Percentiles rank a stretch among this genome's conserved stretches.
Conservation (phyloP, 2,888 invertebrate genomes). For the Timema podura region DNA sequence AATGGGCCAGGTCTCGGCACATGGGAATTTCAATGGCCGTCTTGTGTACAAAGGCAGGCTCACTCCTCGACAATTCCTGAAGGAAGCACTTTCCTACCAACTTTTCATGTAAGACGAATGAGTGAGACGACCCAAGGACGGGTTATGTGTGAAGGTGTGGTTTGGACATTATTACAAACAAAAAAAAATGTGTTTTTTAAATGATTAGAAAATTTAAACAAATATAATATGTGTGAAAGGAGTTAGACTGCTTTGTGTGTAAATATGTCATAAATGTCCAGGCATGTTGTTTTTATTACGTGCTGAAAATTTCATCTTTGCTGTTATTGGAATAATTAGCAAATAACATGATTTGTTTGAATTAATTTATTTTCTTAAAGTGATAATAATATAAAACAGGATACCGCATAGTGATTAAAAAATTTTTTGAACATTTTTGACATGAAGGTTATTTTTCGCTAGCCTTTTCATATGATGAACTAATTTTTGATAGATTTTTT, state of each 20-base stretch:
- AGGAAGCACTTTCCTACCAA: conserved; percentile 9
- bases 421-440: not conserved
- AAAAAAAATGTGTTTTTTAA: conserved; percentile 19
- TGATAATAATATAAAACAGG: no score
- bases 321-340: no score
- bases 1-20: conserved; percentile 45
- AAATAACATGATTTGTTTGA: no score
- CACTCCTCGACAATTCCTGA: conserved; percentile 27
- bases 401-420: conserved; percentile 17
- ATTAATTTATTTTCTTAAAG: no score
- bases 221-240: conserved; percentile 27
- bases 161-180: conserved; percentile 25
- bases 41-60: conserved; percentile 29
- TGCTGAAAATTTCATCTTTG: conserved; percentile 28
- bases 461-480: conserved; percentile 5
- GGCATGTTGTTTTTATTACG: conserved; percentile 24
- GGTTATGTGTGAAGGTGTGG: conserved; percentile 19
- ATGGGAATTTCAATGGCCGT: conserved; percentile 18
- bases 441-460: not conserved
- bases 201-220: conserved; percentile 17
- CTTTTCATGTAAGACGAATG: conserved; percentile 1
- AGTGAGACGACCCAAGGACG: not conserved
- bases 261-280: conserved; percentile 27
- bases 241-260: conserved; percentile 32
- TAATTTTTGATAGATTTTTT: conserved; percentile 6